These are phyloP conservation scores for Protophormia terraenovae DNA, from an alignment of 2,888 invertebrate species.

Conservation along the genomic window DNA sequence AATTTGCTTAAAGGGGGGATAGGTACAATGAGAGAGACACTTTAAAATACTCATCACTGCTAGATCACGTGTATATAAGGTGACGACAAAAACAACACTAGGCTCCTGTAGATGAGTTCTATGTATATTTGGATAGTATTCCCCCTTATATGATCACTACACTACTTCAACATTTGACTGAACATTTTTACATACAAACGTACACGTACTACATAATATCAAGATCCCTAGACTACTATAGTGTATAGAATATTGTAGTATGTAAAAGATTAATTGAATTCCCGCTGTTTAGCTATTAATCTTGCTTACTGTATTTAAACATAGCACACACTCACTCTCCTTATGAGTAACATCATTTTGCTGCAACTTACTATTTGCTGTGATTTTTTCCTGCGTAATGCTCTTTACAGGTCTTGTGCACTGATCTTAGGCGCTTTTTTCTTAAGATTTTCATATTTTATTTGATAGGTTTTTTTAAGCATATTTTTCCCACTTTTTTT, in stretches of 20 bases:
- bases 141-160: constrained; percentile 20
- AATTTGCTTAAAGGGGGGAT: constrained; percentile 19
- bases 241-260: background rate
- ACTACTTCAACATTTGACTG: constrained; percentile 31
- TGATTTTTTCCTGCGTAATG: constrained; percentile 24
- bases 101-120: constrained; percentile 9
- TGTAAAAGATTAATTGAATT: constrained; percentile 77
- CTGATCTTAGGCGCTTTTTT: constrained; percentile 30
- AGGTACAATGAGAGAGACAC: background rate
- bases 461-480: constrained; percentile 11
- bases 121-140: background rate
- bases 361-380: constrained; percentile 17
- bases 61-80: constrained; percentile 40
- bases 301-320: constrained; percentile 72
- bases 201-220: constrained; percentile 67
- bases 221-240: background rate
- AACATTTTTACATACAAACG: constrained; percentile 8
- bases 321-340: constrained; percentile 12
- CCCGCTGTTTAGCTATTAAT: constrained; percentile 78
- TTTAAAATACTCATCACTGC: constrained; percentile 40
- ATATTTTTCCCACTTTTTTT: background rate
- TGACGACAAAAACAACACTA: constrained; percentile 39
- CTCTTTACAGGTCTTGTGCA: constrained; percentile 41
- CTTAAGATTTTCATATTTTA: constrained; percentile 65
- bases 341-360: constrained; percentile 33